Base-by-base conservation (phyloP, 2,113 vertebrate genomes). In the Syngnathus floridae region DNA sequence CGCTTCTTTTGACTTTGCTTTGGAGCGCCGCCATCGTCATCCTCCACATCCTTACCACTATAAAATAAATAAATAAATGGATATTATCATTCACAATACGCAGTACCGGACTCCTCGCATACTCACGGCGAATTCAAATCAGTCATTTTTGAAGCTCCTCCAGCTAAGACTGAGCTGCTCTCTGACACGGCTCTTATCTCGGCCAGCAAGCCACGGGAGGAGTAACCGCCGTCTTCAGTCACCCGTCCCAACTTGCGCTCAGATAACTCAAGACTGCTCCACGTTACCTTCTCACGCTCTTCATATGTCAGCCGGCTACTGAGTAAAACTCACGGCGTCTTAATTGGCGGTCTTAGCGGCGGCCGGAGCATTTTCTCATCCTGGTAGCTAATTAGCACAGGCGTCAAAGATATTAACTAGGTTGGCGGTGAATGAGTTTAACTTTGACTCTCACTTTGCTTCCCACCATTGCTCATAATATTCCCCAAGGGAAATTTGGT, bases 1-100 rank as follows among this genome's bases (percentile, higher is more conserved):
- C 90, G 91, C 71, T 92, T 97, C 64, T 93, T 89, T 84, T 93
- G 95, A 84, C 90, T 94, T 86, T 92, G 93, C 88, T 92, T 94
- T 73, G 88, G 87, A 71, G 84, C 85, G 68, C 84, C 88, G 0
- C 88, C 87, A 67, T 68, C 64, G 0, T 91, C 93, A 72, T 93
- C 93, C 60, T 86, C 88, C 74, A 82, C 86, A 78, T 89, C 91
- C 82, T 90, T 82, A 75, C 91, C 92, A 7, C 93, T 95, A 72
- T 6, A 5, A 41, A 3, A 41, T 82, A 5, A 19, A 49, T 6
- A 19, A 19, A 19, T n/a, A n/a, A 49, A 49, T 3, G n/a, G 4
- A 7, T 3, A 22, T 43, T 14, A 4, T 51, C 22, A 17, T 7
- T 21, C 48, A 46, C 64, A 64, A 65, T 38, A 10, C 5, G 48